These are phyloP conservation scores for Clusia tigrina DNA, from an alignment of 2,888 invertebrate genomes.

Conservation along the genomic window DNA sequence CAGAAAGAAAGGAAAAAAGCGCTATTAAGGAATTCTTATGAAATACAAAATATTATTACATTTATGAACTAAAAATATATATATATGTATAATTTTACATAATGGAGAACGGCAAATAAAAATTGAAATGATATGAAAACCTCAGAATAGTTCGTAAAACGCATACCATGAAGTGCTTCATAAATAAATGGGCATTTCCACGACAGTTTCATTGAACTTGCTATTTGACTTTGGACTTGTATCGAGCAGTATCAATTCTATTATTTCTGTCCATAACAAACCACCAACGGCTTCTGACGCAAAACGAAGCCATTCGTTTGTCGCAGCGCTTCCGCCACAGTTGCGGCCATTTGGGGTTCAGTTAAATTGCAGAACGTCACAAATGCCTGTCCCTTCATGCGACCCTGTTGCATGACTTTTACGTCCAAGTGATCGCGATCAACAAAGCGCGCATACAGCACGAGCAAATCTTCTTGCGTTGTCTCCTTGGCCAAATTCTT, in stretches of 20 bases:
- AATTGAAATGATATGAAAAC: neutral
- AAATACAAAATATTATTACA: slow-evolving; percentile 1
- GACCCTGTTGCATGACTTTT: slow-evolving; percentile 89
- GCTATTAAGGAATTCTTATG: neutral
- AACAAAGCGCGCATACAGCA: slow-evolving; percentile 77
- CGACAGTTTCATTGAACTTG: too few relatives aligned
- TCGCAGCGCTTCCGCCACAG: slow-evolving; percentile 78
- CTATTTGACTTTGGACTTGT: too few relatives aligned
- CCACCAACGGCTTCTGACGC: slow-evolving; percentile 89
- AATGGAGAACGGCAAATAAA: too few relatives aligned
- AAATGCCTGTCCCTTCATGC: slow-evolving; percentile 97
- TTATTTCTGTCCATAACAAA: slow-evolving; percentile 76
- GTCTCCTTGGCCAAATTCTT: slow-evolving; percentile 89
- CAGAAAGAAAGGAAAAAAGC: slow-evolving; percentile 13
- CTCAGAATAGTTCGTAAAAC: neutral
- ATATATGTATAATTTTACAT: slow-evolving; percentile 14
- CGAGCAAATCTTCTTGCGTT: slow-evolving; percentile 76
- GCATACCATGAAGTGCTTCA: neutral
- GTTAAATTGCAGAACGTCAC: slow-evolving; percentile 68
- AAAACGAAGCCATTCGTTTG: slow-evolving; percentile 89
- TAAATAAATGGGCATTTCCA: too few relatives aligned
- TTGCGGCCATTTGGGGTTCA: slow-evolving; percentile 39
- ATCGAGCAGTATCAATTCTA: too few relatives aligned
- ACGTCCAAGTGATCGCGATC: slow-evolving; percentile 69
- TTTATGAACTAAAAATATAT: slow-evolving; percentile 1